phyloP scores from a whole-genome alignment of 1,140 invertebrate species.

The Galendromus occidentalis region DNA sequence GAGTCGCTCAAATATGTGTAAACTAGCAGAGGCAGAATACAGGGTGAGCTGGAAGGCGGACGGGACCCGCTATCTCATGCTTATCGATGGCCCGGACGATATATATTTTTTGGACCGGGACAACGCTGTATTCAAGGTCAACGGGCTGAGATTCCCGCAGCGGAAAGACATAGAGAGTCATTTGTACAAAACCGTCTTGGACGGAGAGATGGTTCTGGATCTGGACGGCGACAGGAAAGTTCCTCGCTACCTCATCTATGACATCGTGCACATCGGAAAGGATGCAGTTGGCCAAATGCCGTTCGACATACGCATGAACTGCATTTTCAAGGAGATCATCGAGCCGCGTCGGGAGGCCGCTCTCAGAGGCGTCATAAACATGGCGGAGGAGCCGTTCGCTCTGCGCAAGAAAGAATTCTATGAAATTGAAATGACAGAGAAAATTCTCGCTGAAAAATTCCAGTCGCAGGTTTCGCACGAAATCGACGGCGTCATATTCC shows the following conservation, averaged over 20 bases:
- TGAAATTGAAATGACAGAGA: conserved; percentile 45
- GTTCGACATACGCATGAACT: conserved; percentile 48
- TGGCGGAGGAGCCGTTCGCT: conserved; percentile 61
- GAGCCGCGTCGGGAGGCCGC: conserved; percentile 51
- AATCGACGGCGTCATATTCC: conserved; percentile 93
- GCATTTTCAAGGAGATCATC: conserved; percentile 48
- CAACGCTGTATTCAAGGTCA: conserved; percentile 74
- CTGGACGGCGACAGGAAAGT: conserved; percentile 45
- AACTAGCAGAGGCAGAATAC: conserved; percentile 59
- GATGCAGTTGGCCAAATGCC: conserved; percentile 31
- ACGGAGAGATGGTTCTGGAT: conserved; percentile 94
- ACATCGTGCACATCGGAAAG: conserved; percentile 61
- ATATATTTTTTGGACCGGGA: conserved; percentile 90
- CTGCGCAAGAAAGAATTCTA: conserved; percentile 73
- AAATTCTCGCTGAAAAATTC: conserved; percentile 59
- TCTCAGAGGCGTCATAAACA: conserved; percentile 46
- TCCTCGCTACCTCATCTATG: conserved; percentile 83
- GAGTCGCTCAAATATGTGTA: conserved; percentile 56
- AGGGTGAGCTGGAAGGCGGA: conserved; percentile 98
- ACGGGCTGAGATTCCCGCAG: conserved; percentile 53
- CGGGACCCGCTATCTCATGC: conserved; percentile 92
- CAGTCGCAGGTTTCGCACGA: conserved; percentile 64
- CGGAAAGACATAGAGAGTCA: conserved; percentile 46
- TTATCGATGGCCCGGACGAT: conserved; percentile 60
- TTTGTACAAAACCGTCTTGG: conserved; percentile 63